Conservation (phyloP, 2,113 vertebrate species). For the Nyctibius bracteatus region DNA sequence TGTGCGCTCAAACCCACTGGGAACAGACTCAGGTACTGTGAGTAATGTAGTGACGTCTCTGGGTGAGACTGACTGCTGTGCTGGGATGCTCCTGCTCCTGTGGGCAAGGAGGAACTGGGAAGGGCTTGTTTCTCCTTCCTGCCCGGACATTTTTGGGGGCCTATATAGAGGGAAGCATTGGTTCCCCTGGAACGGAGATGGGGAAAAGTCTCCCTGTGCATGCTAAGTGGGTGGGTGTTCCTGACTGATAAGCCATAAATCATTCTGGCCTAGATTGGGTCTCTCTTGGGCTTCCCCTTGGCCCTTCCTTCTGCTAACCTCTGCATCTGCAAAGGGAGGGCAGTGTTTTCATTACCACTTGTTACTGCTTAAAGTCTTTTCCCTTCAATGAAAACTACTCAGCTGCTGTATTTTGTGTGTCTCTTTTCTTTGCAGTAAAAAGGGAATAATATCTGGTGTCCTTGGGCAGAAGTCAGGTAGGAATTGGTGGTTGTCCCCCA, state of each 20-base stretch:
- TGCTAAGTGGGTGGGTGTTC: neutral
- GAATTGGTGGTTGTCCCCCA: neutral
- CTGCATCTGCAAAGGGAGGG: neutral
- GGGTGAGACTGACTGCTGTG: neutral
- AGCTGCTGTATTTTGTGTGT: neutral
- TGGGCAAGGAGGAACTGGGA: neutral
- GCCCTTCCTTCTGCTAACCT: neutral
- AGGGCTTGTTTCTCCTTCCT: neutral
- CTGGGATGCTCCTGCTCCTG: neutral
- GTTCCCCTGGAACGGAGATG: neutral
- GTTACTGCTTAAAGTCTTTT: neutral
- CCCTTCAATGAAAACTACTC: neutral
- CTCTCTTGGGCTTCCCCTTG: neutral
- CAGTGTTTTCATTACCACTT: neutral
- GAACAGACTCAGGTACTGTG: conserved; percentile 72
- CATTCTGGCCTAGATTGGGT: neutral
- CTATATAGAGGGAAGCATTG: neutral
- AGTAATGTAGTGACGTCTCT: neutral
- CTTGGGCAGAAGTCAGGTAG: conserved; percentile 62
- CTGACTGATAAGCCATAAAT: neutral
- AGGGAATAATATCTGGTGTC: conserved; percentile 14
- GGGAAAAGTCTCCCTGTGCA: neutral
- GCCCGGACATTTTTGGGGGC: neutral
- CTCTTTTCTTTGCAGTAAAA: conserved; percentile 44
- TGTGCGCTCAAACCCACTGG: conserved; percentile 74